These are phyloP conservation scores for Geotrupes spiniger DNA, from an alignment of 2,888 invertebrate genomes.

Conservation along the genomic window DNA sequence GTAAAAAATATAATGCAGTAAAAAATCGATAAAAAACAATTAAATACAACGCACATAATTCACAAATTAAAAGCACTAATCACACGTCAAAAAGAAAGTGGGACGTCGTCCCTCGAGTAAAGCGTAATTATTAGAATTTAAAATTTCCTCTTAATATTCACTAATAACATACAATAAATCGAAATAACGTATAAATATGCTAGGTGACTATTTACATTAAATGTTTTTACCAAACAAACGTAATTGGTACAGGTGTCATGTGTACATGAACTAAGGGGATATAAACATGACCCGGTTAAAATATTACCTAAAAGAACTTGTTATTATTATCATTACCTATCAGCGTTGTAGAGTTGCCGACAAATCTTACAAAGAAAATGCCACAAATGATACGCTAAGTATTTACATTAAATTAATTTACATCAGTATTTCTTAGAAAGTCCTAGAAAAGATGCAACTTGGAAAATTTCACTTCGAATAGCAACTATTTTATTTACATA, in stretches of 20 bases:
- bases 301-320: background rate
- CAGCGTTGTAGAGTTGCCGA: conserved; percentile 10
- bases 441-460: too few relatives aligned
- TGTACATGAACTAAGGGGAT: too few relatives aligned
- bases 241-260: conserved; percentile 1
- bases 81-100: conserved; percentile 1
- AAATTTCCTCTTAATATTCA: too few relatives aligned
- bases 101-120: background rate
- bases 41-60: conserved; percentile 9
- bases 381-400: conserved; percentile 11
- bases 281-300: too few relatives aligned
- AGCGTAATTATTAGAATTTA: too few relatives aligned
- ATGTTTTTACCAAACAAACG: background rate
- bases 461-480: too few relatives aligned
- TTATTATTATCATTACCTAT: background rate
- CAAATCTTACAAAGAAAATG: conserved; percentile 14
- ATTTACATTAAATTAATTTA: conserved; percentile 6
- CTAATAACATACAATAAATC: too few relatives aligned
- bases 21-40: conserved; percentile 8
- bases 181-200: background rate
- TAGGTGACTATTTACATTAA: conserved; percentile 2
- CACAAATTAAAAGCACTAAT: background rate
- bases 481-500: too few relatives aligned
- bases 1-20: conserved; percentile 8
- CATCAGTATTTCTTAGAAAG: background rate